phyloP scores from a whole-genome alignment of 2,797 vertebrate species.

The Neosilurus hyrtlii region DNA sequence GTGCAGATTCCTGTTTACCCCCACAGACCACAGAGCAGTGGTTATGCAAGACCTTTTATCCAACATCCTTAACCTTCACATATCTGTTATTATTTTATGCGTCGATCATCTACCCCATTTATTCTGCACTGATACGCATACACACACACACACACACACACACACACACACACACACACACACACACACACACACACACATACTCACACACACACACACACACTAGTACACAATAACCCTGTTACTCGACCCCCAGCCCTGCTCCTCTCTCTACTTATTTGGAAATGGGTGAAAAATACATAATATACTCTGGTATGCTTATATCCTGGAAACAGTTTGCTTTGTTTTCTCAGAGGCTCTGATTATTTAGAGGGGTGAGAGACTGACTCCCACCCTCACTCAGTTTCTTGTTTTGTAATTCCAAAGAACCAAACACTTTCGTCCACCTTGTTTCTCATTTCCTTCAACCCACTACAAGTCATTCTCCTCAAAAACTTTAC shows the following conservation, averaged over 20 bases:
- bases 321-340: conserved; percentile 49
- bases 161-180: no score
- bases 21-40: conserved; percentile 24
- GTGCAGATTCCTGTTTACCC: conserved; percentile 17
- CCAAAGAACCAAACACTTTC: background rate
- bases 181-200: no score
- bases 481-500: conserved; percentile 25
- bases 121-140: conserved; percentile 14
- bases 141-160: background rate
- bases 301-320: conserved; percentile 45
- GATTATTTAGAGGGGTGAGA: conserved; percentile 9
- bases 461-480: conserved; percentile 12
- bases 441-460: background rate
- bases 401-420: background rate
- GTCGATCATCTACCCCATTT: background rate
- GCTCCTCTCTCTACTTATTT: conserved; percentile 18
- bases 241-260: background rate
- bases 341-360: conserved; percentile 45
- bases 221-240: background rate
- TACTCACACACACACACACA: no score
- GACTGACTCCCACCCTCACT: background rate
- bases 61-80: conserved; percentile 38
- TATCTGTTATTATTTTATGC: conserved; percentile 38
- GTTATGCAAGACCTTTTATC: conserved; percentile 49
- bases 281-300: conserved; percentile 45